Conservation (phyloP, 2,797 vertebrate species). For the Liasis olivaceus region DNA sequence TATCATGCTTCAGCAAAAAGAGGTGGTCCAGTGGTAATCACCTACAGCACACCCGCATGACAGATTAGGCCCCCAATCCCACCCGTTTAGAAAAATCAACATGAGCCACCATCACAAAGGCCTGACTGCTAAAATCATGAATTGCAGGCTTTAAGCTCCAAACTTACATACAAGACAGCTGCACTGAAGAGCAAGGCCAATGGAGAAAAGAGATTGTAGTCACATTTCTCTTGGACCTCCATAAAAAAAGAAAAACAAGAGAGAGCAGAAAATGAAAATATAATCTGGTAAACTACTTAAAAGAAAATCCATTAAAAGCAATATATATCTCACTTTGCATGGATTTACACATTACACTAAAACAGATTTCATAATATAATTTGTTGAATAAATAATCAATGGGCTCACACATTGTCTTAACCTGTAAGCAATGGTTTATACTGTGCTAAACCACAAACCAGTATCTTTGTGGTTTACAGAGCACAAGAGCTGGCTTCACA, state of each 20-base stretch:
- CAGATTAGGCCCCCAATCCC: neutral
- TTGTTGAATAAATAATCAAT: neutral
- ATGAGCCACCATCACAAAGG: neutral
- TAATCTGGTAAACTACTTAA: neutral
- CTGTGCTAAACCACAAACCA: neutral
- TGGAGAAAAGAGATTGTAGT: constrained; percentile 89
- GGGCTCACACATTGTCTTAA: too few relatives aligned
- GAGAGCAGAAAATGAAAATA: neutral
- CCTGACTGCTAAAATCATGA: neutral
- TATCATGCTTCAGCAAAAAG: neutral
- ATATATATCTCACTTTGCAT: fast-evolving
- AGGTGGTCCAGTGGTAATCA: neutral
- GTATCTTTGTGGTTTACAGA: neutral
- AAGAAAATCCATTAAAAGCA: fast-evolving
- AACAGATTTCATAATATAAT: neutral
- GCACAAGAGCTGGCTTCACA: neutral
- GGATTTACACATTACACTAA: neutral
- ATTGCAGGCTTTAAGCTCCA: neutral
- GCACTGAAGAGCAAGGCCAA: constrained; percentile 92
- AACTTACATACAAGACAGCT: constrained; percentile 87
- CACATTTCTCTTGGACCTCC: constrained; percentile 89
- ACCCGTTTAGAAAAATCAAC: neutral
- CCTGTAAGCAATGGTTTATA: neutral
- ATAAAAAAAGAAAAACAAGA: constrained; percentile 8
- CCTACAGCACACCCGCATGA: neutral